phyloP scores from a whole-genome alignment of 64 coral and sea anemone species.

The Cladopsammia gracilis region DNA sequence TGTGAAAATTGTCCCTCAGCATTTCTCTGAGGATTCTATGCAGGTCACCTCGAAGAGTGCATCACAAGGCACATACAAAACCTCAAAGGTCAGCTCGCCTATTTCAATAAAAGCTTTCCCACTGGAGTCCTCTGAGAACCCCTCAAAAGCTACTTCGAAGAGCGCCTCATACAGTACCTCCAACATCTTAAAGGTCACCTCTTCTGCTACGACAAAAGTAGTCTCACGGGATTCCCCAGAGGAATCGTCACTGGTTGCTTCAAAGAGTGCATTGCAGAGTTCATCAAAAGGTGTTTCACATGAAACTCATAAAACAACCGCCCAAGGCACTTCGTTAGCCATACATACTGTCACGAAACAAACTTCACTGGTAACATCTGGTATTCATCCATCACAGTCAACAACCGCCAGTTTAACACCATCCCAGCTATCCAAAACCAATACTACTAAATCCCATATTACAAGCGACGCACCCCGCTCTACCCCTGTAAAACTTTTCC shows the following conservation, averaged over 20 bases:
- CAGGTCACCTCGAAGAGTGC: neutral
- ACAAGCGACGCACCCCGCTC: conserved; percentile 5
- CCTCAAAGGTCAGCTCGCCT: neutral
- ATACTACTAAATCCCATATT: neutral
- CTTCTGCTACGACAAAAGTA: neutral
- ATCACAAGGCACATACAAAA: neutral
- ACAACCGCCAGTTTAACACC: neutral
- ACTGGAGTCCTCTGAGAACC: neutral
- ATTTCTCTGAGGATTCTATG: neutral
- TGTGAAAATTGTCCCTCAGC: neutral
- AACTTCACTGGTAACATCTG: neutral
- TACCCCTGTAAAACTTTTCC: neutral
- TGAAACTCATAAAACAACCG: neutral
- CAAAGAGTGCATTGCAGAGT: neutral
- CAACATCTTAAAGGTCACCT: neutral
- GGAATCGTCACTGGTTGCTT: neutral
- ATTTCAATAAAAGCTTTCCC: neutral
- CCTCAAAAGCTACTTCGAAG: neutral
- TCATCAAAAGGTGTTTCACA: neutral
- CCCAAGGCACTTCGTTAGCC: neutral
- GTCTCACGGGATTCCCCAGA: conserved; percentile 4
- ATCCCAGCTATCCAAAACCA: neutral
- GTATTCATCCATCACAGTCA: neutral
- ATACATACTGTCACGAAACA: neutral
- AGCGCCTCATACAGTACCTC: neutral